Evolutionary conservation across 1,140 invertebrate genomes (phyloP), one percentile per base, ranked within the genome.

Genomic region (Andricus grossulariae): DNA sequence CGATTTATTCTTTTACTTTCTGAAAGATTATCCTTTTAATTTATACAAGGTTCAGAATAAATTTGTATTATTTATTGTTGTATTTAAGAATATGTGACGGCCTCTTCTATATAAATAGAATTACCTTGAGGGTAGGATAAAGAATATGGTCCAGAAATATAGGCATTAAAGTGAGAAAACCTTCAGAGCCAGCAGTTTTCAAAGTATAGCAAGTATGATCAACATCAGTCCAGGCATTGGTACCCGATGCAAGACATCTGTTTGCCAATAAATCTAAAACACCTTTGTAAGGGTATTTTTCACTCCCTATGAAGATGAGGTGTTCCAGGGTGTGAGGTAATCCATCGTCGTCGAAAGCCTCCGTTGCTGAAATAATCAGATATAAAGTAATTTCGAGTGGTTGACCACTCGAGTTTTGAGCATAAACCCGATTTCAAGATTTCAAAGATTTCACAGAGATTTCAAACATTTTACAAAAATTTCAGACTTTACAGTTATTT

Each of bases 321-420:
- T 99, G 97, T 86, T 98, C 97, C 88, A 98, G 91, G 13, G 97
- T 98, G 87, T 98, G 97, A 0, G 97, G 97, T 54, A 98, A 88
- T 5, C 97, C 97, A 93, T 98, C 97, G 91, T 98, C 96, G 91
- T 97, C 96, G 86, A 95, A 93, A 0, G 97, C 96, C 93, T 98
- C 97, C 15, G 97, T 98, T 18, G 95, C 97, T 98, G 39, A 45
- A 45, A 45, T 45, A 45, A 45, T 45, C 39, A 45, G 6, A 11
- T 45, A 45, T 45, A 11, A 45, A 45, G 8, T 45, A 45, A 45
- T 45, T 10, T 45, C 39, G 7, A 32, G 25, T 32, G 25, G 25
- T 32, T 32, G 25, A 5, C 4, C 5, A 32, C 25, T 32, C 25
- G 25, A 25, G 1, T 32, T 32, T 32, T 32, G 25, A 32, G 25